Evolutionary conservation across 2,113 vertebrate species (phyloP).

Genomic region (Zingel zingel): DNA sequence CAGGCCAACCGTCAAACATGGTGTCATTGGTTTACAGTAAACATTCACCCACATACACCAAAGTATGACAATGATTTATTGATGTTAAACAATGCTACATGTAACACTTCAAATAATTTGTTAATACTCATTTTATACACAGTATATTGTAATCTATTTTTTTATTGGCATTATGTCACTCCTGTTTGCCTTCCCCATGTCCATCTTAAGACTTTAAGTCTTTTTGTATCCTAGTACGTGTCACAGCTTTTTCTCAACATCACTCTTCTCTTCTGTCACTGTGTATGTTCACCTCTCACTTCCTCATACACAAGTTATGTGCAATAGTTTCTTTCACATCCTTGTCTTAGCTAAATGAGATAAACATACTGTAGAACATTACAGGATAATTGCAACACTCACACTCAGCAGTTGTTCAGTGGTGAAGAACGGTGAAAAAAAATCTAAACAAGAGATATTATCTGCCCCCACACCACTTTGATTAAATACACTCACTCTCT

Average conservation of each 20-base stretch:
- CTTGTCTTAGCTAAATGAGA: constrained; percentile 24
- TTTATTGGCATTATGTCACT: neutral
- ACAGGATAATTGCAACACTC: constrained; percentile 6
- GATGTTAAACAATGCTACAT: constrained; percentile 40
- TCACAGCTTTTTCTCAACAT: neutral
- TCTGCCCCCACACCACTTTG: constrained; percentile 64
- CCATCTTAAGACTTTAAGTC: neutral
- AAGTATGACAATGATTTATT: neutral
- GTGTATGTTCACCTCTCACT: neutral
- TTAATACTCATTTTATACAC: neutral
- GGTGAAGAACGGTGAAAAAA: neutral
- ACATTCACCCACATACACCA: neutral
- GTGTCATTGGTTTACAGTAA: neutral
- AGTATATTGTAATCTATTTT: neutral
- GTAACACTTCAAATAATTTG: constrained; percentile 21
- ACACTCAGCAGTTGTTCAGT: constrained; percentile 28
- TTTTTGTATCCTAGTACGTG: neutral
- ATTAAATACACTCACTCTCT: constrained; percentile 77
- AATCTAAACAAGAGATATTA: constrained; percentile 33
- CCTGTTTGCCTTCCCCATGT: neutral
- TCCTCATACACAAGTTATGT: neutral
- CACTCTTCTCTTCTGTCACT: neutral
- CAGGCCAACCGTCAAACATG: neutral
- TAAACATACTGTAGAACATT: constrained; percentile 4
- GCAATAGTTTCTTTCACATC: neutral